Percentiles rank a stretch among this genome's conserved stretches.
These are phyloP conservation scores for Ceratosolen fusciceps DNA, from an alignment of 1,140 invertebrate species.

Conservation along the genomic window DNA sequence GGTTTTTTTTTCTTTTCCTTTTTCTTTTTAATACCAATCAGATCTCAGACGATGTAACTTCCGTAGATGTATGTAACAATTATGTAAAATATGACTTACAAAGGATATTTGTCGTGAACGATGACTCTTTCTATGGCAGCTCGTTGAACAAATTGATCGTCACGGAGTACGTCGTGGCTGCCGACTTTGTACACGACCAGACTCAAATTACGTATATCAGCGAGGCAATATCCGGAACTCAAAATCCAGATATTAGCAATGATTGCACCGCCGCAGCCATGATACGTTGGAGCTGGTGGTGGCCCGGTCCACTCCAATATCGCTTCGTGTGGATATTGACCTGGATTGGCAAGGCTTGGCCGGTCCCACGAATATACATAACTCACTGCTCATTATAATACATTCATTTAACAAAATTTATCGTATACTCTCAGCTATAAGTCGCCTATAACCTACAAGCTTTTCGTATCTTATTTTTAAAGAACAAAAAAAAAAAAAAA, in stretches of 20 bases:
- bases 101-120: conserved; percentile 49
- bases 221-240: conserved; percentile 72
- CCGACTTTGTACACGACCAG: conserved; percentile 34
- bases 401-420: background rate
- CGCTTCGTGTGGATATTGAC: conserved; percentile 67
- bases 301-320: conserved; percentile 56
- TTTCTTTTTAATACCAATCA: no score
- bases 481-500: background rate
- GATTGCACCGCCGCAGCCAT: conserved; percentile 73
- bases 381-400: background rate
- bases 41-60: no score
- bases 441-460: no score
- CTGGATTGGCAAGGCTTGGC: conserved; percentile 39
- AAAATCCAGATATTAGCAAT: conserved; percentile 67
- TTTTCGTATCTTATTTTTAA: background rate
- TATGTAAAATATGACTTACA: conserved; percentile 32
- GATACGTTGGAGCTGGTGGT: conserved; percentile 50
- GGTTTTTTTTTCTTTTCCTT: no score
- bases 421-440: no score
- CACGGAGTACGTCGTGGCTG: background rate
- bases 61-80: no score
- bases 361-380: background rate
- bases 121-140: background rate
- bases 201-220: background rate
- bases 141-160: background rate